phyloP scores from a whole-genome alignment of 2,888 invertebrate genomes.

The Clusia tigrina region DNA sequence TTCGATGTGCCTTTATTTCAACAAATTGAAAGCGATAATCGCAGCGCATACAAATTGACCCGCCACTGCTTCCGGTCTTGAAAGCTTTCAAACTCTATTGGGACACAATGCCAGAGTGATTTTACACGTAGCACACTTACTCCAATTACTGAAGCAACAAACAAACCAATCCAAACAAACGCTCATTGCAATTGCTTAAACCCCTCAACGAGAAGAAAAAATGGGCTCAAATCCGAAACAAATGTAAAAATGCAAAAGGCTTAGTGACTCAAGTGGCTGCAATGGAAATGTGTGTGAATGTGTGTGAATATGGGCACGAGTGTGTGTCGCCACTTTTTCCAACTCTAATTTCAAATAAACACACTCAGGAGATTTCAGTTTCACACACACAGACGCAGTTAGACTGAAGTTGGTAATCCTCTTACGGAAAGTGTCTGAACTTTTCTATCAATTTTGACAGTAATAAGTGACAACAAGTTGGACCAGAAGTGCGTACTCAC shows the following conservation, averaged over 20 bases:
- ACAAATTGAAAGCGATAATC: too few relatives aligned
- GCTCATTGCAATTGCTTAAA: slow-evolving; percentile 17
- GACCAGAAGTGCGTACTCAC: slow-evolving; percentile 32
- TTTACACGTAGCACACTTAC: neutral
- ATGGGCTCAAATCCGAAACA: slow-evolving; percentile 19
- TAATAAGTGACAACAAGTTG: slow-evolving; percentile 34
- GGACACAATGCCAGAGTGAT: slow-evolving; percentile 18
- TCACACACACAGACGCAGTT: neutral
- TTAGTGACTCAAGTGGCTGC: slow-evolving; percentile 16
- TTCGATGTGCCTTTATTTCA: too few relatives aligned
- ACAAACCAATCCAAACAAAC: neutral
- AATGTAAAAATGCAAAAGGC: slow-evolving; percentile 17
- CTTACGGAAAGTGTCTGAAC: slow-evolving; percentile 26
- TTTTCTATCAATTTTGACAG: slow-evolving; percentile 31
- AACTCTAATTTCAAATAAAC: slow-evolving; percentile 1
- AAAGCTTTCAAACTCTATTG: slow-evolving; percentile 24
- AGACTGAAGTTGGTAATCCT: slow-evolving; percentile 22
- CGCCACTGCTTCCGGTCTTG: slow-evolving; percentile 28
- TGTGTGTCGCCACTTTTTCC: slow-evolving; percentile 17
- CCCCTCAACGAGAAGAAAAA: slow-evolving; percentile 22
- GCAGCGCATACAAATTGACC: slow-evolving; percentile 12
- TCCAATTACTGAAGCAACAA: slow-evolving; percentile 14
- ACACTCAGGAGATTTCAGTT: neutral
- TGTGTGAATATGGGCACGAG: too few relatives aligned
- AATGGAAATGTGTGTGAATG: slow-evolving; percentile 10